Percentiles rank a stretch among this genome's conserved stretches.
Conservation (phyloP, 2,113 vertebrate species). For the Phylloscopus trochilus region DNA sequence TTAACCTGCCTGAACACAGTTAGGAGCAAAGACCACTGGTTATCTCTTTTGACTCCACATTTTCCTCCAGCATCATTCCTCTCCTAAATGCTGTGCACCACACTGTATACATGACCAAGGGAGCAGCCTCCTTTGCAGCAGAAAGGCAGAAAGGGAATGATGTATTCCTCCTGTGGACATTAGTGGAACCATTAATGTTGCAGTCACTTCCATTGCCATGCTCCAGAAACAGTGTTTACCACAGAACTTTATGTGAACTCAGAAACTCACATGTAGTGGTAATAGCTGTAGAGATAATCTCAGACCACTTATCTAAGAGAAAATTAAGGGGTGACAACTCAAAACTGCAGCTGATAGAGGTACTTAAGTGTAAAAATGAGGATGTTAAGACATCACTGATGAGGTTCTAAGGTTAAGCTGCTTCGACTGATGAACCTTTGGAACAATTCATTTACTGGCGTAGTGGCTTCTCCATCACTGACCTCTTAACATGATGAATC, state of each 20-base stretch:
- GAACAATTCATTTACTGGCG: background rate
- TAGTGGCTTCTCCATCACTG: background rate
- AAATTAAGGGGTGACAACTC: background rate
- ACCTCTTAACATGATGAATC: background rate
- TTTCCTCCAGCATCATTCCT: background rate
- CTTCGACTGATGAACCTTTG: background rate
- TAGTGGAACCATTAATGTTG: background rate
- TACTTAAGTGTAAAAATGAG: background rate
- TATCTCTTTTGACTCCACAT: background rate
- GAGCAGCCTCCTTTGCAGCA: background rate
- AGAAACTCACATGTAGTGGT: background rate
- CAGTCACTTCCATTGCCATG: background rate
- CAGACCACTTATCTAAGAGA: background rate
- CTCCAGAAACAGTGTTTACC: background rate
- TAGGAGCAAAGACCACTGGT: background rate
- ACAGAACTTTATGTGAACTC: background rate
- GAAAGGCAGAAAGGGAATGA: background rate
- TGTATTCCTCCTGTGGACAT: background rate
- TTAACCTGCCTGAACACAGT: background rate
- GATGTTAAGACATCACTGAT: background rate
- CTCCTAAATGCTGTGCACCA: accelerated
- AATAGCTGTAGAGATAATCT: background rate
- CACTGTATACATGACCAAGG: accelerated
- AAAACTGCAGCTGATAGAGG: background rate
- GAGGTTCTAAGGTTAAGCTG: background rate